Conservation (phyloP, 2,797 vertebrate species). For the Gastrophryne carolinensis region DNA sequence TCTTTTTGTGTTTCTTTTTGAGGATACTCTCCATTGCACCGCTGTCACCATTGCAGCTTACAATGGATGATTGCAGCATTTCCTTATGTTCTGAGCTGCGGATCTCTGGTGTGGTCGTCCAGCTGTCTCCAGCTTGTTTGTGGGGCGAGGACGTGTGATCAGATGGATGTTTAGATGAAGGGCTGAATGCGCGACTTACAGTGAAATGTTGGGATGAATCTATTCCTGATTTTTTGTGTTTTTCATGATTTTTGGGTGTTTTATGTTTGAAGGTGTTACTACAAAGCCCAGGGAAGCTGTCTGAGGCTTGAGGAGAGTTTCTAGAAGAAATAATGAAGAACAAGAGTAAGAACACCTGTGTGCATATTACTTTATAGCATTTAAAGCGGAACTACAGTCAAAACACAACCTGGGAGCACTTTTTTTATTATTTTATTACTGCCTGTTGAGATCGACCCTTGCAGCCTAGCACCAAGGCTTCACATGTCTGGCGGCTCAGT, state of each 20-base stretch:
- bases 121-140: background rate
- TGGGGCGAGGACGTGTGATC: background rate
- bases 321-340: background rate
- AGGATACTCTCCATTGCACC: background rate
- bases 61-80: background rate
- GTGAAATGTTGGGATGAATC: background rate
- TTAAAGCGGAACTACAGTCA: too few relatives aligned
- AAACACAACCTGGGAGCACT: too few relatives aligned
- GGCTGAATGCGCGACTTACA: background rate
- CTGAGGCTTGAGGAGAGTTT: conserved; percentile 1
- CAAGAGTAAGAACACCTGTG: background rate
- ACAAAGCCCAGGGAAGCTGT: conserved; percentile 7
- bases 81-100: background rate
- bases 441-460: too few relatives aligned
- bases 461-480: too few relatives aligned
- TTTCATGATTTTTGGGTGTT: background rate
- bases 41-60: background rate
- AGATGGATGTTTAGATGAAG: background rate
- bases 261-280: background rate
- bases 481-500: too few relatives aligned
- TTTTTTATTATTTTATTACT: too few relatives aligned
- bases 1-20: background rate
- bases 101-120: background rate
- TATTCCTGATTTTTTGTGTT: background rate
- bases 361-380: too few relatives aligned